These are phyloP conservation scores for Folsomia manolachei DNA, from an alignment of 2,888 invertebrate species.

Conservation along the genomic window DNA sequence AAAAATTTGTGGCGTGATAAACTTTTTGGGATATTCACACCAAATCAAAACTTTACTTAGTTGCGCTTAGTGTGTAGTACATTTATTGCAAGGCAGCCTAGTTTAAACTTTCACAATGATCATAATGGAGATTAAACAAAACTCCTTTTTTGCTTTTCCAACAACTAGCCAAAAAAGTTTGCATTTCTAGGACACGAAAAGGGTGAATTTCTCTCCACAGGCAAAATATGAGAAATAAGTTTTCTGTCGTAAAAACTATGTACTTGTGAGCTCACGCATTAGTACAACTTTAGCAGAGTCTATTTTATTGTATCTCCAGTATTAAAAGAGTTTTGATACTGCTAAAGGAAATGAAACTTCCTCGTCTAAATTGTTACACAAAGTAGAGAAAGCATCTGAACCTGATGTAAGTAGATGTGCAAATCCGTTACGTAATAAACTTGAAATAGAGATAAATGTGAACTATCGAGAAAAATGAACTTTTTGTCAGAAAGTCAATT, in stretches of 20 bases:
- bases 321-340: conserved; percentile 1
- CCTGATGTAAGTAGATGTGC: not conserved
- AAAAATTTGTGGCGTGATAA: not conserved
- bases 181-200: conserved; percentile 16
- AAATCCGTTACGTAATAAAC: conserved; percentile 1
- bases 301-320: not conserved
- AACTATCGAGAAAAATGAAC: not conserved
- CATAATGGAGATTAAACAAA: conserved; percentile 9
- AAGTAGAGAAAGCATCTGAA: not conserved
- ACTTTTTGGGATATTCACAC: not conserved
- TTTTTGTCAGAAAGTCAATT: not conserved
- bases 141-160: conserved; percentile 4
- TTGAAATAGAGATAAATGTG: not conserved
- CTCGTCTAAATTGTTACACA: conserved; percentile 8
- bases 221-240: conserved; percentile 18
- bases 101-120: conserved; percentile 35
- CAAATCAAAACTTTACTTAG: not conserved
- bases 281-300: not conserved
- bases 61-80: not conserved
- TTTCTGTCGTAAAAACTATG: conserved; percentile 3
- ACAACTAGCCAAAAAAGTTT: conserved; percentile 13
- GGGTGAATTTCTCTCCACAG: conserved; percentile 4
- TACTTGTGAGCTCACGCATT: not conserved
- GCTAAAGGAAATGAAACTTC: conserved; percentile 22
- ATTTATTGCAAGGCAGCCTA: conserved; percentile 14